Evolutionary conservation across 1,140 invertebrate genomes (phyloP).

Genomic region (Homalodisca vitripennis): DNA sequence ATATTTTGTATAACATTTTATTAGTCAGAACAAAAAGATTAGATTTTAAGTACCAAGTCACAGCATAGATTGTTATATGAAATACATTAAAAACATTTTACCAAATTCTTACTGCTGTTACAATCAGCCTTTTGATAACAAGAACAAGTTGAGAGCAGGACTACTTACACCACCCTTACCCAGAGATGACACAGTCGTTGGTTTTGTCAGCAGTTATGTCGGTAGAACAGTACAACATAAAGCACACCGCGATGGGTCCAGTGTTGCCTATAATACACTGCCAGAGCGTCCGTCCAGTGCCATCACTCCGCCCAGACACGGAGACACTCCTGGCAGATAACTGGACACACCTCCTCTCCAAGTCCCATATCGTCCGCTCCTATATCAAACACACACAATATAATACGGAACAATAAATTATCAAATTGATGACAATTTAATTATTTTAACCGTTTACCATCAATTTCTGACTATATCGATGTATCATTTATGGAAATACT

Average conservation of each 20-base stretch:
- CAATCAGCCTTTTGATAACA: not conserved
- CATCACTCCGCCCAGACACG: conserved; percentile 75
- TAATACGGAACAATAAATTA: too few relatives aligned
- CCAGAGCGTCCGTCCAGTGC: conserved; percentile 74
- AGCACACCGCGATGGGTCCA: conserved; percentile 60
- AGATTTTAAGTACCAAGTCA: too few relatives aligned
- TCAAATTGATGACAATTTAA: too few relatives aligned
- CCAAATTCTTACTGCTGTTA: not conserved
- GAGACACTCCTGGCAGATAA: conserved; percentile 60
- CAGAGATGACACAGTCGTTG: conserved; percentile 72
- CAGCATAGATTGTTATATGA: too few relatives aligned
- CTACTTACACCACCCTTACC: conserved; percentile 67
- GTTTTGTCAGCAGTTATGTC: conserved; percentile 71
- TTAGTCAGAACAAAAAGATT: too few relatives aligned
- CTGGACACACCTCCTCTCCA: conserved; percentile 59
- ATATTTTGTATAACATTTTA: too few relatives aligned
- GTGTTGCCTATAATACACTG: conserved; percentile 69
- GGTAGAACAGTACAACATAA: conserved; percentile 67
- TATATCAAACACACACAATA: conserved; percentile 30
- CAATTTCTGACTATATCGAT: too few relatives aligned
- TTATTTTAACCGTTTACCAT: too few relatives aligned
- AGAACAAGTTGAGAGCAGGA: too few relatives aligned
- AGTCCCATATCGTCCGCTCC: conserved; percentile 34
- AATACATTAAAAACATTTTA: too few relatives aligned
- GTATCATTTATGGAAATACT: too few relatives aligned